Percentiles rank a stretch among this genome's conserved stretches.
Evolutionary conservation across 2,888 invertebrate species (phyloP).

Genomic region (Microctonus hyperodae): DNA sequence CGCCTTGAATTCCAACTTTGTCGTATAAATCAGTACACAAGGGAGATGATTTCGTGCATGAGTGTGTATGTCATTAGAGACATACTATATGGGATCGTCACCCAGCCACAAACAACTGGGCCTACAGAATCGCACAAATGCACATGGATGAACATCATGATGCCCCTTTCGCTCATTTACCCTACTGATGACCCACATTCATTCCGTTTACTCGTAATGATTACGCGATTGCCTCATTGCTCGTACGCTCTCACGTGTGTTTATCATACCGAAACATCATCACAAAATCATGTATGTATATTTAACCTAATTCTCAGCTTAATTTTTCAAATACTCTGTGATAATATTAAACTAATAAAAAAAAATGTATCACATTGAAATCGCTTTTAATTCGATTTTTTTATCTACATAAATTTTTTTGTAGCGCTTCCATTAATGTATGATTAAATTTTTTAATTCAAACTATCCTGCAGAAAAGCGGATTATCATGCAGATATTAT

Average conservation of each 20-base stretch:
- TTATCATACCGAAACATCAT: conserved; percentile 18
- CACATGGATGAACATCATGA: conserved; percentile 27
- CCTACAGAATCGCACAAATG: conserved; percentile 21
- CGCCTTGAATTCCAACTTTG: conserved; percentile 23
- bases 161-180: conserved; percentile 8
- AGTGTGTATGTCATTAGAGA: conserved; percentile 38
- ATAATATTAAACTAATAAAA: neutral
- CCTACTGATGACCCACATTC: conserved; percentile 17
- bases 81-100: conserved; percentile 37
- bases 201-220: conserved; percentile 9
- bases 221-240: conserved; percentile 26
- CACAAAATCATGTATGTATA: neutral
- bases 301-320: neutral
- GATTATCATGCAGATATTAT: neutral
- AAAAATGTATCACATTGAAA: too few species aligned
- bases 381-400: too few species aligned
- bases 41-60: conserved; percentile 39
- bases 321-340: neutral
- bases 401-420: neutral
- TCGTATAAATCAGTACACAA: conserved; percentile 21
- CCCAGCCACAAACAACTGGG: conserved; percentile 38
- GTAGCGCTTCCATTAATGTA: neutral
- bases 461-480: neutral
- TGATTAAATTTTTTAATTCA: neutral
- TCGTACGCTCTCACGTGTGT: conserved; percentile 26